Evolutionary conservation across 2,888 invertebrate genomes (phyloP).

Genomic region (Parasteatoda lunata): DNA sequence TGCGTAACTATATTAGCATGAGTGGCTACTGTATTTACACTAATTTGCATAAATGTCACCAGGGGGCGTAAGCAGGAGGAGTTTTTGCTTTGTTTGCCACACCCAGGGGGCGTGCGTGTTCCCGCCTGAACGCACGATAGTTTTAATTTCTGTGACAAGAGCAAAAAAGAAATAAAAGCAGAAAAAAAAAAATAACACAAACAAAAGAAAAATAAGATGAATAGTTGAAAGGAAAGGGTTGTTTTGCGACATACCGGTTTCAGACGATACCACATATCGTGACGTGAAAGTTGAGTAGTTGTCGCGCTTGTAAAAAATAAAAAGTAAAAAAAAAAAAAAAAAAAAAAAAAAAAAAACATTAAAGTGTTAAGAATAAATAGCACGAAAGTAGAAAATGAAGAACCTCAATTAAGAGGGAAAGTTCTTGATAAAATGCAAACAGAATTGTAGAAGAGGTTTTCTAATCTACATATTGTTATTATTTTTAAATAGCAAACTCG

Average conservation of each 20-base stretch:
- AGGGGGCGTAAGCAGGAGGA: constrained; percentile 50
- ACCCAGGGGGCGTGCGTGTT: constrained; percentile 55
- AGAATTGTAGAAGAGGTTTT: too few species aligned
- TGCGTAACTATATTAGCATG: constrained; percentile 57
- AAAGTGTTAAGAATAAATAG: not conserved
- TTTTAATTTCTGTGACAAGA: constrained; percentile 25
- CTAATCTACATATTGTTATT: too few species aligned
- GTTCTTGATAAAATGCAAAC: too few species aligned
- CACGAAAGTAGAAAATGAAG: too few species aligned
- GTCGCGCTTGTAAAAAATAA: constrained; percentile 12
- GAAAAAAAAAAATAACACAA: constrained; percentile 8
- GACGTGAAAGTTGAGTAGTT: constrained; percentile 28
- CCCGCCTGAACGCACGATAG: constrained; percentile 47
- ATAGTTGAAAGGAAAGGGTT: constrained; percentile 23
- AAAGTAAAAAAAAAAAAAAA: constrained; percentile 7
- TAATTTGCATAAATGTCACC: constrained; percentile 66
- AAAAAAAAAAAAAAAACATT: constrained; percentile 1
- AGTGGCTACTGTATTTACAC: constrained; percentile 51
- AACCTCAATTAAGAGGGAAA: too few species aligned
- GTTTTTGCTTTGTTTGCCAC: constrained; percentile 59
- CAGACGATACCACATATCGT: constrained; percentile 6
- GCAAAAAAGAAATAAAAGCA: constrained; percentile 16
- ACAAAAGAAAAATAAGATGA: constrained; percentile 21
- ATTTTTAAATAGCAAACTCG: too few species aligned
- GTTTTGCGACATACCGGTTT: constrained; percentile 39